Evolutionary conservation across 1,140 invertebrate species (phyloP).

Genomic region (Tetraneura akinire): DNA sequence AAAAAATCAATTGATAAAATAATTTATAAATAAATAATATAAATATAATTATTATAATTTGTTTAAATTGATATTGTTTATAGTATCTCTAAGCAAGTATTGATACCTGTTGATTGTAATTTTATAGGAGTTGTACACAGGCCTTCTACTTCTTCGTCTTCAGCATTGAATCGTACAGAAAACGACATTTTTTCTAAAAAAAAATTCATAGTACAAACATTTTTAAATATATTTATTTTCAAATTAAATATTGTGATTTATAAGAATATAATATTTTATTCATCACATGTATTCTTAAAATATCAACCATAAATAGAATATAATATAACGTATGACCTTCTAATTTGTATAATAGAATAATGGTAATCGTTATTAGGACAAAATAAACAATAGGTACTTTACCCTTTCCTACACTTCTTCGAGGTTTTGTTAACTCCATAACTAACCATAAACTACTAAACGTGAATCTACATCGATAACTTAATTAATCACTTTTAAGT

Average conservation of each 20-base stretch:
- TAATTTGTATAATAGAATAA: background rate
- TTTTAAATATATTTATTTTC: no score
- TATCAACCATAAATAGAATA: background rate
- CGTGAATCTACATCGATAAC: background rate
- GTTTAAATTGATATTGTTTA: constrained; percentile 10
- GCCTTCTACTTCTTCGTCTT: constrained; percentile 55
- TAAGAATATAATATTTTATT: background rate
- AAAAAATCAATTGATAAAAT: no score
- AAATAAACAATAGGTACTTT: constrained; percentile 34
- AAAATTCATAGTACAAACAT: background rate
- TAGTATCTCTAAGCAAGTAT: background rate
- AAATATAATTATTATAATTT: background rate
- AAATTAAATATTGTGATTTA: no score
- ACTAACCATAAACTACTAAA: background rate
- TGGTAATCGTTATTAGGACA: background rate
- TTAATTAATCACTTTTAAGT: background rate
- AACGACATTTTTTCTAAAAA: constrained; percentile 52
- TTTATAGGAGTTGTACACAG: constrained; percentile 41
- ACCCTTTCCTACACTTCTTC: constrained; percentile 29
- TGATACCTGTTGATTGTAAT: constrained; percentile 28
- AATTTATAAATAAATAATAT: no score
- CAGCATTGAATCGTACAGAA: constrained; percentile 54
- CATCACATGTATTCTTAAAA: background rate
- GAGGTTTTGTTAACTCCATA: constrained; percentile 33
- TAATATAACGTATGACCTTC: constrained; percentile 4